These are phyloP conservation scores for Pandion haliaetus DNA, from an alignment of 2,113 vertebrate species.

Conservation along the genomic window DNA sequence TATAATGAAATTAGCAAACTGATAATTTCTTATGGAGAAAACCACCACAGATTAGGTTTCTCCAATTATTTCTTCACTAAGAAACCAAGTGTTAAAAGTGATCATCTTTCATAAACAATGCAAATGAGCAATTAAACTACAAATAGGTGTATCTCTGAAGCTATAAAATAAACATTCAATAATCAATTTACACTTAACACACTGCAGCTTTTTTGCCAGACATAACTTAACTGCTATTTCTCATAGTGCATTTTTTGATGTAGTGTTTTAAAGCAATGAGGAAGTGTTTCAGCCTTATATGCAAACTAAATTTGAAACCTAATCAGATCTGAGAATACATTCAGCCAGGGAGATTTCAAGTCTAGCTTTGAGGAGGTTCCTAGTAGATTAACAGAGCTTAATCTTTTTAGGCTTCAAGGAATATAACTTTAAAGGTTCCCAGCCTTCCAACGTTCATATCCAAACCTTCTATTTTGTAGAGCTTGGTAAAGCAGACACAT, in stretches of 20 bases:
- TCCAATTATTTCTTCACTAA: background rate
- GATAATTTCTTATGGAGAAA: background rate
- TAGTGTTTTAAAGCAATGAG: background rate
- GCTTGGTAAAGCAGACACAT: background rate
- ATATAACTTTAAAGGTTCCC: background rate
- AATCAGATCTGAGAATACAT: background rate
- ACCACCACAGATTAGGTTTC: background rate
- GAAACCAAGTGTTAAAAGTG: background rate
- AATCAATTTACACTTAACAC: background rate
- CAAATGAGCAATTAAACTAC: background rate
- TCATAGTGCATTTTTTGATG: background rate
- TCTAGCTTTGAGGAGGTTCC: background rate
- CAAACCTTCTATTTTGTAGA: background rate
- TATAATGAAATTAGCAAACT: background rate
- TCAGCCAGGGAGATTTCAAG: background rate
- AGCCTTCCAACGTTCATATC: background rate
- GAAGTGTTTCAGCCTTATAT: background rate
- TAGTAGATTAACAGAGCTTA: background rate
- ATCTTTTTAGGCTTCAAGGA: background rate
- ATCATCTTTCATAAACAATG: background rate
- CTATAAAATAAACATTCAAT: background rate
- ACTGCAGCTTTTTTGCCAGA: background rate
- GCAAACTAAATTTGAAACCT: background rate
- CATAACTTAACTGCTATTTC: background rate
- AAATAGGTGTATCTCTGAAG: background rate